phyloP scores from a whole-genome alignment of 2,797 vertebrate species.

The Lerista edwardsae region DNA sequence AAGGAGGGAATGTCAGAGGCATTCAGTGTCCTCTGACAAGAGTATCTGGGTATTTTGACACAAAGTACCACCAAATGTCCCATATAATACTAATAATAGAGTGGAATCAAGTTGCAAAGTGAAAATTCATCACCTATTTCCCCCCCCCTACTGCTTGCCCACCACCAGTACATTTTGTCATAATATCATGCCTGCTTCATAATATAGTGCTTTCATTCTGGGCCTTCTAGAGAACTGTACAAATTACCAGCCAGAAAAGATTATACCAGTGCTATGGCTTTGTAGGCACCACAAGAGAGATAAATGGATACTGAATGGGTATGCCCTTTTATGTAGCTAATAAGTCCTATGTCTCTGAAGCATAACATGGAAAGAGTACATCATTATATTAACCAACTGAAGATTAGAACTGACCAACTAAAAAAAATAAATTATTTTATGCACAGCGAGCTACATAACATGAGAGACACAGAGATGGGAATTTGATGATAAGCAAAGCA shows the following conservation, averaged over 20 bases:
- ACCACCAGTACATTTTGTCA: neutral
- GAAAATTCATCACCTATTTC: neutral
- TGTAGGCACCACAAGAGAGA: neutral
- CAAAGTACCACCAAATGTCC: slow-evolving; percentile 24
- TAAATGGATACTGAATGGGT: neutral
- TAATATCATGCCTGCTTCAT: neutral
- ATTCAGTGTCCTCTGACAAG: neutral
- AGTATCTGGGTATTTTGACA: neutral
- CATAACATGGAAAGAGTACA: neutral
- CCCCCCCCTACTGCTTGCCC: neutral
- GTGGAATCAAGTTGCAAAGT: slow-evolving; percentile 22
- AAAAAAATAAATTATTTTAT: neutral
- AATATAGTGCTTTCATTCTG: slow-evolving; percentile 21
- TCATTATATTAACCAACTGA: neutral
- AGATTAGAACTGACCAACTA: neutral
- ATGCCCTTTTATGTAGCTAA: neutral
- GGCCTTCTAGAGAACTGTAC: slow-evolving; percentile 26
- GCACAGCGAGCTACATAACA: neutral
- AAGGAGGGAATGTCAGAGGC: neutral
- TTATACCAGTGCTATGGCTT: slow-evolving; percentile 29
- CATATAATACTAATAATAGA: neutral
- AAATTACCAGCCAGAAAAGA: slow-evolving; percentile 15
- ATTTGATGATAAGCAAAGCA: neutral
- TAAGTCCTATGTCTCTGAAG: neutral
- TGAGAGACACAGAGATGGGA: neutral